These are phyloP conservation scores for Chalcis sispes DNA, from an alignment of 2,888 invertebrate genomes.

Conservation along the genomic window DNA sequence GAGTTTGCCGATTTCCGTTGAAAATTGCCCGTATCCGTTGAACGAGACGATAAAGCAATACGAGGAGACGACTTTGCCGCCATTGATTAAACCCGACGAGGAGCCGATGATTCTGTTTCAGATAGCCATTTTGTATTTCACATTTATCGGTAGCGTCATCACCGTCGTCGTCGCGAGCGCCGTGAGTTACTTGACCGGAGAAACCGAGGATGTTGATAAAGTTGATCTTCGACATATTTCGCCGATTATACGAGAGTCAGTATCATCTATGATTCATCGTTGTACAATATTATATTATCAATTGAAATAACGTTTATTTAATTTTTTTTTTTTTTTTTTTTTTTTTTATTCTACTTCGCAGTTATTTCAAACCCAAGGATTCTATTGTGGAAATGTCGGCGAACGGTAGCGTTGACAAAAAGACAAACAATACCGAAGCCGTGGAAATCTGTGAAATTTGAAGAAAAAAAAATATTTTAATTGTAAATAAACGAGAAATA, in stretches of 20 bases:
- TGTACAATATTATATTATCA: neutral
- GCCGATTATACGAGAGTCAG: conserved; percentile 77
- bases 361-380: conserved; percentile 16
- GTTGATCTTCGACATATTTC: conserved; percentile 81
- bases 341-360: conserved; percentile 18
- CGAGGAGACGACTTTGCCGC: neutral
- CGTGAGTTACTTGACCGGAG: conserved; percentile 80
- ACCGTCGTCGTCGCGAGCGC: conserved; percentile 79
- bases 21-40: conserved; percentile 62
- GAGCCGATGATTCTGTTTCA: conserved; percentile 78
- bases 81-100: conserved; percentile 60
- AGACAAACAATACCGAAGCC: neutral
- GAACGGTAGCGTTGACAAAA: neutral
- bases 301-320: neutral
- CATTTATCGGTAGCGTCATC: conserved; percentile 80
- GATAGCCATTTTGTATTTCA: conserved; percentile 84
- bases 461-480: too few relatives aligned
- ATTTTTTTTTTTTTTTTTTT: neutral
- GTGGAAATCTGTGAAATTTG: neutral
- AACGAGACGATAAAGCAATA: conserved; percentile 59
- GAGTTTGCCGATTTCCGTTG: conserved; percentile 62
- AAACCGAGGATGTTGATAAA: conserved; percentile 76
- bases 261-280: neutral
- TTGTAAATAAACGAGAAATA: too few relatives aligned
- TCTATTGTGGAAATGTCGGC: neutral